phyloP scores from a whole-genome alignment of 2,888 invertebrate species.

The Eupithecia inturbata region DNA sequence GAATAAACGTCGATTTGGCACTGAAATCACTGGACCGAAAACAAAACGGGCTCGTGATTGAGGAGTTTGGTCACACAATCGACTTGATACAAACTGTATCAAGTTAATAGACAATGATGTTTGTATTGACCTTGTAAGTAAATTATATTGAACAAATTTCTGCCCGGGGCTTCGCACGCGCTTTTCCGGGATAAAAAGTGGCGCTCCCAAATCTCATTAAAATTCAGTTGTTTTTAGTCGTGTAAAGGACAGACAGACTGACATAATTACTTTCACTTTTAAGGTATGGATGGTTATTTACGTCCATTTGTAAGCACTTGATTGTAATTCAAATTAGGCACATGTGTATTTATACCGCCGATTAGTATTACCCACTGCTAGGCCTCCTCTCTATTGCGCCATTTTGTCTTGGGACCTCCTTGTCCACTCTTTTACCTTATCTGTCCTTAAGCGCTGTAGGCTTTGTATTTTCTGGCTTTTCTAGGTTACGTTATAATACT shows the following conservation, averaged over 20 bases:
- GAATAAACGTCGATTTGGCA: conserved; percentile 41
- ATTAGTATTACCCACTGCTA: background rate
- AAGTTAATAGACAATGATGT: background rate
- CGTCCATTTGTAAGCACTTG: background rate
- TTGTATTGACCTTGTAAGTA: background rate
- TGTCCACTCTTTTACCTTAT: background rate
- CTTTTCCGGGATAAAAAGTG: background rate
- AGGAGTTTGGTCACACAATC: conserved; percentile 6
- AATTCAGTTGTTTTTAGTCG: background rate
- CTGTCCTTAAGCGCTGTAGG: background rate
- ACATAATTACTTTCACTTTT: background rate
- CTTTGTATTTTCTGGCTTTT: background rate
- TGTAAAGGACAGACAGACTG: background rate
- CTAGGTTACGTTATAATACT: background rate
- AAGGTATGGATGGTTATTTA: background rate
- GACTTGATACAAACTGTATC: conserved; percentile 7
- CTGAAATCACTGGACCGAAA: conserved; percentile 37
- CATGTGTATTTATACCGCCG: background rate
- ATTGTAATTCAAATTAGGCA: conserved; percentile 12
- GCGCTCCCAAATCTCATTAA: background rate
- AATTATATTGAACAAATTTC: background rate
- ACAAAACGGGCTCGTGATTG: conserved; percentile 23
- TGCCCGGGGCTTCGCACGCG: background rate
- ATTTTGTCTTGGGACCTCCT: background rate
- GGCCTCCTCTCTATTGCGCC: background rate